These are phyloP conservation scores for Nasonia vitripennis DNA, from an alignment of 1,140 invertebrate genomes.

Conservation along the genomic window DNA sequence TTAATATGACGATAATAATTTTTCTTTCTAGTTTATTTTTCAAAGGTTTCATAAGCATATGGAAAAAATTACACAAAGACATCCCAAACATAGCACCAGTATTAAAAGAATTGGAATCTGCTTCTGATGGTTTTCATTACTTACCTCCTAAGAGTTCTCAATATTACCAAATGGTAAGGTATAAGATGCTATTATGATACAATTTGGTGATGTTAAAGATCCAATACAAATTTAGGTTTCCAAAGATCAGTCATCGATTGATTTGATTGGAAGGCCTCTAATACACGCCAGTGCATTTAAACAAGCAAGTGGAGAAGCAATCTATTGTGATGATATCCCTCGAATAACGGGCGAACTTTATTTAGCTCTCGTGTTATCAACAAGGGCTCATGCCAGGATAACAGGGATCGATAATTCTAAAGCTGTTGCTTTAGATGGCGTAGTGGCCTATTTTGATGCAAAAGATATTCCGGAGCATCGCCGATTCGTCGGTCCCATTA, in stretches of 20 bases:
- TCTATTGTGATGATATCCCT: constrained; percentile 94
- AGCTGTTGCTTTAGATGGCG: constrained; percentile 83
- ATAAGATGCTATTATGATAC: constrained; percentile 16
- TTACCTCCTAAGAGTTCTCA: constrained; percentile 83
- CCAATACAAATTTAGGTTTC: constrained; percentile 70
- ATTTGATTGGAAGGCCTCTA: constrained; percentile 88
- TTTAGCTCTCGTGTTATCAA: constrained; percentile 85
- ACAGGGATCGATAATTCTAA: constrained; percentile 81
- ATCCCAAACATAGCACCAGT: constrained; percentile 67
- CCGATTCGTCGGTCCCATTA: constrained; percentile 80
- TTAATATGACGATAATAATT: background rate
- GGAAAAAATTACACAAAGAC: constrained; percentile 75
- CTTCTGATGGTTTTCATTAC: constrained; percentile 79
- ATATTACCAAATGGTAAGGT: constrained; percentile 82
- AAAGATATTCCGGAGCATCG: constrained; percentile 79
- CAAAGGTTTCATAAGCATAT: constrained; percentile 88
- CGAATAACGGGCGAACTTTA: constrained; percentile 82
- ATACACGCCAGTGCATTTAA: constrained; percentile 88
- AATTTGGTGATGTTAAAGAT: background rate
- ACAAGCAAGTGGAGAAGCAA: constrained; percentile 92
- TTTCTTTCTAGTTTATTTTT: constrained; percentile 86
- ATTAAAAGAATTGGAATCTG: constrained; percentile 73
- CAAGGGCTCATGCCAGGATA: constrained; percentile 87
- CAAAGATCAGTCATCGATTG: constrained; percentile 78
- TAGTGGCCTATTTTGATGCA: constrained; percentile 82